Base-by-base conservation (phyloP, 2,888 invertebrate genomes). In the Cactoblastis cactorum region DNA sequence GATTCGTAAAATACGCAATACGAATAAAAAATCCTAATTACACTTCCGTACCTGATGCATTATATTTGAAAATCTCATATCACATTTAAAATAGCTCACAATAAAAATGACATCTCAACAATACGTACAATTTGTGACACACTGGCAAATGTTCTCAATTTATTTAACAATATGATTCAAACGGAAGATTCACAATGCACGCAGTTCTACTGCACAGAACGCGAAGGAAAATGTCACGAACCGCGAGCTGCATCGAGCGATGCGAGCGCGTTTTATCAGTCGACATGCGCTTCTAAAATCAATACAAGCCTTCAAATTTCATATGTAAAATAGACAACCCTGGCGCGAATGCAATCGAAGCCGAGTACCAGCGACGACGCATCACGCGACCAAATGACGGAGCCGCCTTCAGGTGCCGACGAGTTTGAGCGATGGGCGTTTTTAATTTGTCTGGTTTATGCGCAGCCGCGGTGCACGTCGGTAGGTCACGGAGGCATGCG, bases 91-190 rank as follows among this genome's bases (percentile, higher is more conserved):
- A 8, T 24, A 24, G 14, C 22, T 41, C 41, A 19, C 28, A 43
- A 28, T 28, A 15, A n/a, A 0, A 11, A 43, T 17, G 28, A 43
- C 9, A 14, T 28, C 43, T 15, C 43, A 43, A 41, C 22, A 17
- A 17, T 43, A 43, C 28, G 28, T 43, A 43, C 41, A 22, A 43
- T 15, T 43, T 43, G 43, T 43, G 28, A 32, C 28, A n/a, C n/a
- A n/a, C n/a, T n/a, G n/a, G n/a, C n/a, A 28, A 28, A 4, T 28
- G 43, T 43, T 43, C 43, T 24, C 28, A 14, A 28, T 43, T 15
- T 22, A 22, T n/a, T 43, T 28, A 43, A 12, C 28, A 14, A 9
- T 28, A 43, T 28, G 24, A 43, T 28, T 14, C 28, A 28, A 43
- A 6, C 43, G 17, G 39, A 39, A 22, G 22, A 39, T 43, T 22